phyloP scores from a whole-genome alignment of 2,888 invertebrate species.

The Agapostemon virescens region DNA sequence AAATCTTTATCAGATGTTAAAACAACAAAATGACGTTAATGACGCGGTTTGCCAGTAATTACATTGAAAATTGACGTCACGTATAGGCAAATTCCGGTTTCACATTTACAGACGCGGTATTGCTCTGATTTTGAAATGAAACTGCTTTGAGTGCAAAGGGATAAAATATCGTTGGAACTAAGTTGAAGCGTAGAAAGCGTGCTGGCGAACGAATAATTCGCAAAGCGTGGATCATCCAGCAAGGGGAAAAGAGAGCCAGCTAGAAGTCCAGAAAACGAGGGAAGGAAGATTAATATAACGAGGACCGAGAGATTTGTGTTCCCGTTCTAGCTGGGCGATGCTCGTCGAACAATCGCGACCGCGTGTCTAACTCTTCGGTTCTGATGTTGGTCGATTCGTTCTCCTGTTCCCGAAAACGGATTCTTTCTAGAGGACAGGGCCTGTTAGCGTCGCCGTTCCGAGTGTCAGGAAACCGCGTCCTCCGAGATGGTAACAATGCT shows the following conservation, averaged over 20 bases:
- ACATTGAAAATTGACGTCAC: no score
- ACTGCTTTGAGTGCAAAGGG: no score
- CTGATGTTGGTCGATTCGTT: not conserved
- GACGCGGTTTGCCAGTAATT: no score
- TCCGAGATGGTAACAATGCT: not conserved
- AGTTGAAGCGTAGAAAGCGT: slow-evolving; percentile 27
- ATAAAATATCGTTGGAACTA: no score
- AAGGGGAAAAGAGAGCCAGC: not conserved
- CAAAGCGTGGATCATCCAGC: slow-evolving; percentile 35
- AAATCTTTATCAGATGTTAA: no score
- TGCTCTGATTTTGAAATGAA: no score
- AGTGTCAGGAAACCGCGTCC: not conserved
- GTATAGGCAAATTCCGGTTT: no score
- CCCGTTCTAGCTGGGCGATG: not conserved
- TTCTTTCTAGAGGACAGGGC: not conserved
- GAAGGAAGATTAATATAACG: slow-evolving; percentile 16
- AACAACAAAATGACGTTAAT: no score
- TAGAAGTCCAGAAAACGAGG: not conserved
- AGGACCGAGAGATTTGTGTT: not conserved
- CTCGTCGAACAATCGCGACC: not conserved
- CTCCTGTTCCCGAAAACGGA: not conserved
- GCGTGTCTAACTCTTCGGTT: not conserved
- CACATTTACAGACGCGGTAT: no score
- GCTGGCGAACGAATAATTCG: slow-evolving; percentile 38
- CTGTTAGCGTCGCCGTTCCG: not conserved